A percentile compares a stretch with the other conserved stretches of the same genome.
phyloP scores from a whole-genome alignment of 1,140 invertebrate genomes.

The Drosophila kohkoa region DNA sequence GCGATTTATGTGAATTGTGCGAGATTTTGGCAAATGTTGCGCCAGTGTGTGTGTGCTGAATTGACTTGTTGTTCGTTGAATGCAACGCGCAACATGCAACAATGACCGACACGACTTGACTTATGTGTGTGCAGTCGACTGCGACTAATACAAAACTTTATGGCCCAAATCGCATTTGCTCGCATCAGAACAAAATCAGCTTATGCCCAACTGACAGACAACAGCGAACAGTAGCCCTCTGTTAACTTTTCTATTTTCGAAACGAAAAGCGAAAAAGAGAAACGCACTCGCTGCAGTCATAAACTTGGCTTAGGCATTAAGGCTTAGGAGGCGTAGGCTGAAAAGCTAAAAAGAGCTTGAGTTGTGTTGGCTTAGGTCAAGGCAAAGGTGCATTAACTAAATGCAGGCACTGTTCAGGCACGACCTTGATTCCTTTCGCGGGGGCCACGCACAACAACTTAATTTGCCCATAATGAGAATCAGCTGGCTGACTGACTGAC shows the following conservation, averaged over 20 bases:
- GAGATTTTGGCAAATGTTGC: conserved; percentile 75
- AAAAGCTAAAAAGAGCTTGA: conserved; percentile 21
- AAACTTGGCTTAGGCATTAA: conserved; percentile 70
- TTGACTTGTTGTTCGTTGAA: conserved; percentile 64
- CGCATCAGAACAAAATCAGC: conserved; percentile 75
- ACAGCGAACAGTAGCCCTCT: conserved; percentile 27
- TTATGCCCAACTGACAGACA: conserved; percentile 54
- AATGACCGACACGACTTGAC: conserved; percentile 21
- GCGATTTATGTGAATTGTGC: conserved; percentile 80
- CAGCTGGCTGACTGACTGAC: conserved; percentile 33
- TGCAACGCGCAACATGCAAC: conserved; percentile 14
- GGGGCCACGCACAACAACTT: conserved; percentile 70
- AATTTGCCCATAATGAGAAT: conserved; percentile 61
- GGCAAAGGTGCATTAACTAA: conserved; percentile 48
- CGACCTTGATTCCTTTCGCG: conserved; percentile 62
- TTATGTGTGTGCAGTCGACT: conserved; percentile 14
- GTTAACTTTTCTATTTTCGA: conserved; percentile 65
- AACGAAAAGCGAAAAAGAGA: conserved; percentile 29
- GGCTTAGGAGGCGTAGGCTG: conserved; percentile 47
- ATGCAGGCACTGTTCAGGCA: conserved; percentile 27
- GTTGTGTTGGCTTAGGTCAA: conserved; percentile 62
- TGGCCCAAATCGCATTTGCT: conserved; percentile 76
- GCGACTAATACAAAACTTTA: conserved; percentile 75
- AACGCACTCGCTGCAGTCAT: conserved; percentile 64
- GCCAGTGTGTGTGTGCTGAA: conserved; percentile 35